These are phyloP conservation scores for Chelonus insularis DNA, from an alignment of 1,140 invertebrate genomes.

Conservation along the genomic window DNA sequence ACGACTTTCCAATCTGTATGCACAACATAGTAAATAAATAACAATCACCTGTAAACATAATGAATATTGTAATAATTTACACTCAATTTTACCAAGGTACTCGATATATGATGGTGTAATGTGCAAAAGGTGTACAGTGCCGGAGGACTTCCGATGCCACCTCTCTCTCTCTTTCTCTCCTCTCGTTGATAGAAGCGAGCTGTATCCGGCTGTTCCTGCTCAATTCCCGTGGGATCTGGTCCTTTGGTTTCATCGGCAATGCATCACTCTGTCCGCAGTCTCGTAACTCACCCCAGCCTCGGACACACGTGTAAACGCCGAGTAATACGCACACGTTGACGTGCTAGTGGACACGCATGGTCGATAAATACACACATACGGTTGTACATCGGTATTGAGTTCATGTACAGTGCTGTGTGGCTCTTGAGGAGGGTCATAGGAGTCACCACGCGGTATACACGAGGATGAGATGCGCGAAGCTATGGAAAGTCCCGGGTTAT, in stretches of 20 bases:
- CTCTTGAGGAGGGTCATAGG: slow-evolving; percentile 30
- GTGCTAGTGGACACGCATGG: slow-evolving; percentile 45
- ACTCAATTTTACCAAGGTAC: too few species aligned
- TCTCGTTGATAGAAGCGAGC: background rate
- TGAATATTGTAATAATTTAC: too few species aligned
- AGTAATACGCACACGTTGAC: slow-evolving; percentile 40
- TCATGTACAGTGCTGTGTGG: background rate
- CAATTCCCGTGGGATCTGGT: slow-evolving; percentile 56
- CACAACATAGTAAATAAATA: too few species aligned
- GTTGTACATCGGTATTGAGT: background rate
- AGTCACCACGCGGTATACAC: slow-evolving; percentile 19
- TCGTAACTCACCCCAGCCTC: slow-evolving; percentile 53
- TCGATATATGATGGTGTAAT: too few species aligned
- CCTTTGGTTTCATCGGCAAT: slow-evolving; percentile 56
- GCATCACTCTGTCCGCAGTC: slow-evolving; percentile 60
- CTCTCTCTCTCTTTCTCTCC: too few species aligned
- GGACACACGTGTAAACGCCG: slow-evolving; percentile 33
- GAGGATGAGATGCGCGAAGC: background rate
- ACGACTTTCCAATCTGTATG: too few species aligned
- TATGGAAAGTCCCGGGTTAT: slow-evolving; percentile 37
- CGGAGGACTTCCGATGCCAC: background rate
- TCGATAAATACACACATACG: slow-evolving; percentile 48
- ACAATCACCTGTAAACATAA: too few species aligned
- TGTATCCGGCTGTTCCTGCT: slow-evolving; percentile 36
- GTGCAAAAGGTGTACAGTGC: background rate